These are phyloP conservation scores for Poecilus cupreus DNA, from an alignment of 2,888 invertebrate genomes.

Conservation along the genomic window DNA sequence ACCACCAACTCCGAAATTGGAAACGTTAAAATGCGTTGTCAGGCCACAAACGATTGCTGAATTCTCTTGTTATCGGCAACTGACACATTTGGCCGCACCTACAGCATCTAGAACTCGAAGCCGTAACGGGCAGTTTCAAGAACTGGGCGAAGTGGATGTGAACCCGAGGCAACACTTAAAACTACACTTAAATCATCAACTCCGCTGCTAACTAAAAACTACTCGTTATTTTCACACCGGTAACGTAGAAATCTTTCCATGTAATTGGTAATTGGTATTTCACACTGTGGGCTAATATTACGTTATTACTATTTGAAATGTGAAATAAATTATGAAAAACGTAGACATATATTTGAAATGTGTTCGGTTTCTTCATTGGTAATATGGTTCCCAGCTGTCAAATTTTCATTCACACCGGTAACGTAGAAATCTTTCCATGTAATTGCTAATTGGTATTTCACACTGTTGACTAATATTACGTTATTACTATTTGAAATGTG, in stretches of 20 bases:
- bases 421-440: slow-evolving; percentile 13
- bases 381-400: too few relatives aligned
- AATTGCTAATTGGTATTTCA: neutral
- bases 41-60: slow-evolving; percentile 32
- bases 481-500: too few relatives aligned
- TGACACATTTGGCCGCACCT: slow-evolving; percentile 40
- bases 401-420: slow-evolving; percentile 28
- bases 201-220: slow-evolving; percentile 8
- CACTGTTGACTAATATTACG: neutral
- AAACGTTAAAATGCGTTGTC: slow-evolving; percentile 23
- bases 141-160: neutral
- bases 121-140: slow-evolving; percentile 20
- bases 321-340: too few relatives aligned
- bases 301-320: too few relatives aligned
- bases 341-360: too few relatives aligned
- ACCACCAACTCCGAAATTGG: slow-evolving; percentile 31
- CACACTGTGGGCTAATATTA: neutral
- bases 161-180: neutral
- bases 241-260: slow-evolving; percentile 11
- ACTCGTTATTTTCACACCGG: slow-evolving; percentile 27
- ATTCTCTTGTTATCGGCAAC: slow-evolving; percentile 48
- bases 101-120: neutral
- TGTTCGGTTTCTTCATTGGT: too few relatives aligned
- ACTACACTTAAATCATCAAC: slow-evolving; percentile 13
- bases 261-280: neutral